A percentile compares a stretch with the other conserved stretches of the same genome.
These are phyloP conservation scores for Zoanthus gigantus DNA, from an alignment of 92 coral and sea anemone genomes.

Conservation along the genomic window DNA sequence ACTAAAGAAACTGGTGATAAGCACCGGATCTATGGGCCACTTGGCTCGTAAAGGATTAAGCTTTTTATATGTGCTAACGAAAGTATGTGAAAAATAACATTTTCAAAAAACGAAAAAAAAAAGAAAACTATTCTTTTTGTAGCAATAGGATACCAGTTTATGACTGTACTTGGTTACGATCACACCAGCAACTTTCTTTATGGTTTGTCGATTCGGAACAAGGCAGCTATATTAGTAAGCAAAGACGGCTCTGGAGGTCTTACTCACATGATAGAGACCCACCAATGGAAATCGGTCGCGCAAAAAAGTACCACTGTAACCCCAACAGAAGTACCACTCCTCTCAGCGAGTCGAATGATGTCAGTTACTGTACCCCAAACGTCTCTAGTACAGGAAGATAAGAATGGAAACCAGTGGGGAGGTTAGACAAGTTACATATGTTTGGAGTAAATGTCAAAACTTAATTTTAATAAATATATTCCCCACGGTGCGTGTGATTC, in stretches of 20 bases:
- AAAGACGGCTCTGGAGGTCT: conserved; percentile 31
- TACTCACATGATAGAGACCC: not conserved
- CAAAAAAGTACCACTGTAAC: not conserved
- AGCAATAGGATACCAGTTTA: conserved; percentile 29
- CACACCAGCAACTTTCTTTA: conserved; percentile 18
- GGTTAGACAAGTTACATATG: not conserved
- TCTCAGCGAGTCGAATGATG: conserved; percentile 30
- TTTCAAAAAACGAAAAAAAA: not conserved
- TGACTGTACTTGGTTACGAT: conserved; percentile 35
- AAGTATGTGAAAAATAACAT: not conserved
- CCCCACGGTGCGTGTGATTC: no score
- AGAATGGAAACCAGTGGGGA: conserved; percentile 31
- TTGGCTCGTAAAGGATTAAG: no score
- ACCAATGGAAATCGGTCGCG: conserved; percentile 38
- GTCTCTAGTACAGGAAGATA: conserved; percentile 7
- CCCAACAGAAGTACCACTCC: conserved; percentile 48
- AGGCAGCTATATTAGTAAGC: conserved; percentile 32
- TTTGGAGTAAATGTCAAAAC: not conserved
- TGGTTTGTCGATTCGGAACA: conserved; percentile 44
- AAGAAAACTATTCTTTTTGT: not conserved
- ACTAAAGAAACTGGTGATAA: no score
- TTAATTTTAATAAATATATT: no score
- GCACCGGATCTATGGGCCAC: no score
- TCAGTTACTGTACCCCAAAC: conserved; percentile 6
- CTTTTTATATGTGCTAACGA: no score